Percentiles rank a stretch among this genome's conserved stretches.
Conservation (phyloP, 2,797 vertebrate species). For the Zenarchopterus dispar region DNA sequence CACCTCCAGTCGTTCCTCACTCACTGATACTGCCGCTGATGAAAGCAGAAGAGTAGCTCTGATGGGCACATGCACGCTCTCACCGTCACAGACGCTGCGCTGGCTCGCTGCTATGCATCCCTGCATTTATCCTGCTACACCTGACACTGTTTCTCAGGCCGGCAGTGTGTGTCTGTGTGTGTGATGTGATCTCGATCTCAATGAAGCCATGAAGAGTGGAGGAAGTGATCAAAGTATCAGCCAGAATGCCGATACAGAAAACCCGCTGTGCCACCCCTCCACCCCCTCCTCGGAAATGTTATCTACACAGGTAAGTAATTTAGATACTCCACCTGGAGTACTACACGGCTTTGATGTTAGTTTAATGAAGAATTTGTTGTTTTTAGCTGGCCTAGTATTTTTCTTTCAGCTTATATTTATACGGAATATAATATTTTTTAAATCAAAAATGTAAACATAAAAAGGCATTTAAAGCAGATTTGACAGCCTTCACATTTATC, state of each 20-base stretch:
- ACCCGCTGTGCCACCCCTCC: slow-evolving; percentile 33
- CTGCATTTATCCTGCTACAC: slow-evolving; percentile 61
- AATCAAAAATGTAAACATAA: too few relatives aligned
- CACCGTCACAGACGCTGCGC: slow-evolving; percentile 57
- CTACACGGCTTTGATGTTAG: slow-evolving; percentile 44
- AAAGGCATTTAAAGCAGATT: too few relatives aligned
- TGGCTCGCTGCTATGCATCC: slow-evolving; percentile 60
- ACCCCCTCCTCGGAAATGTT: slow-evolving; percentile 37
- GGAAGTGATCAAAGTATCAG: slow-evolving; percentile 68
- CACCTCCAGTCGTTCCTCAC: background rate
- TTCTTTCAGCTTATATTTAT: too few relatives aligned
- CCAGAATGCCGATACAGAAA: slow-evolving; percentile 52
- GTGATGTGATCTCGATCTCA: slow-evolving; percentile 63
- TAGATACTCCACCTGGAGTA: slow-evolving; percentile 19
- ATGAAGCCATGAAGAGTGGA: slow-evolving; percentile 48
- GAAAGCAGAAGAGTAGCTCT: slow-evolving; percentile 47
- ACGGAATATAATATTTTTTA: too few relatives aligned
- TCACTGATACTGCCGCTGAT: slow-evolving; percentile 29
- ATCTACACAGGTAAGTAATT: slow-evolving; percentile 34
- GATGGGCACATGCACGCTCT: slow-evolving; percentile 34
- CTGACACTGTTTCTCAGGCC: slow-evolving; percentile 63
- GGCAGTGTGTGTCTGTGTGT: slow-evolving; percentile 17
- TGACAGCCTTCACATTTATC: too few relatives aligned
- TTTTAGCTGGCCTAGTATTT: slow-evolving; percentile 1
- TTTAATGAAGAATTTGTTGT: slow-evolving; percentile 18